These are phyloP conservation scores for Papilio xuthus DNA, from an alignment of 1,140 invertebrate genomes.

Conservation along the genomic window DNA sequence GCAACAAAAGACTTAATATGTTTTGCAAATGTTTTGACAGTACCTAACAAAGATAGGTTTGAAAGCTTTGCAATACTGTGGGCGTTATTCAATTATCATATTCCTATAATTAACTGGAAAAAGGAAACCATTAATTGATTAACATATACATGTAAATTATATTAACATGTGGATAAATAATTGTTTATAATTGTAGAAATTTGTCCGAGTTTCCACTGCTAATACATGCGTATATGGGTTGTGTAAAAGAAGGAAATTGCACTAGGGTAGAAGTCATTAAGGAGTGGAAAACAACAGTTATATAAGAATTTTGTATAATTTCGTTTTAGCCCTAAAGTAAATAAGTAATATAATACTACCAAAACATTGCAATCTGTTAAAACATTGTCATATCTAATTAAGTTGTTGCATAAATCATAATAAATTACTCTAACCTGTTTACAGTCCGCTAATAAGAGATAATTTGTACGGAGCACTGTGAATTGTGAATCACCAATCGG, in stretches of 20 bases:
- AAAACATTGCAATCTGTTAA: not conserved
- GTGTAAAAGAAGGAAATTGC: too few relatives aligned
- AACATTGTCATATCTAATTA: constrained; percentile 16
- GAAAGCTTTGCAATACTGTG: constrained; percentile 2
- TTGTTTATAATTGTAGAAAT: not conserved
- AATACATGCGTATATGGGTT: too few relatives aligned
- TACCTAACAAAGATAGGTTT: not conserved
- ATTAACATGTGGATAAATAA: not conserved
- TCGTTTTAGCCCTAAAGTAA: not conserved
- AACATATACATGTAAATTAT: constrained; percentile 25
- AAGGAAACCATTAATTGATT: constrained; percentile 2
- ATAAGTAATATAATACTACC: not conserved
- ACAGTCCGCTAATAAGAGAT: constrained; percentile 51
- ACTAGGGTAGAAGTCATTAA: too few relatives aligned
- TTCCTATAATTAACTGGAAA: constrained; percentile 29
- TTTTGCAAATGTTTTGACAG: not conserved
- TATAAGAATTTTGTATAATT: too few relatives aligned
- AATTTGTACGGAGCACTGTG: constrained; percentile 49
- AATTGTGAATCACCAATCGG: constrained; percentile 70
- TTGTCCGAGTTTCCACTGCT: not conserved
- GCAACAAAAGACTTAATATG: not conserved
- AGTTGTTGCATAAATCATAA: constrained; percentile 33
- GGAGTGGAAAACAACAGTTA: too few relatives aligned
- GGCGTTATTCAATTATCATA: not conserved
- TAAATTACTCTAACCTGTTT: constrained; percentile 55